Percentiles rank a stretch among this genome's conserved stretches.
phyloP scores from a whole-genome alignment of 2,797 vertebrate species.

The Gymnoscopelus braueri region DNA sequence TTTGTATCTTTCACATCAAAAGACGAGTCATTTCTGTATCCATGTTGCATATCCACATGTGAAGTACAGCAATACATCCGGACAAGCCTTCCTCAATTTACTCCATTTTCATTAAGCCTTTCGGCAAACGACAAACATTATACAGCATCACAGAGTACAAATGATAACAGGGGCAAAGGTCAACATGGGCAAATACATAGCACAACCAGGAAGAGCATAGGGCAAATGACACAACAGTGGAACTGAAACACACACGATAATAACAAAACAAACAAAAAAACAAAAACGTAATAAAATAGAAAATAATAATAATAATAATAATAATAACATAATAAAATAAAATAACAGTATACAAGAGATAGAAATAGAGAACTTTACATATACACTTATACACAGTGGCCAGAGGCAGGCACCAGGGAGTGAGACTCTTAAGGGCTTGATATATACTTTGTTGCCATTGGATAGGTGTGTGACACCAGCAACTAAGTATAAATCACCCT shows the following conservation, averaged over 20 bases:
- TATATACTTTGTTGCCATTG: too few relatives aligned
- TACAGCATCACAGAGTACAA: constrained; percentile 79
- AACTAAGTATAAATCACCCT: constrained; percentile 1
- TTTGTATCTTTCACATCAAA: constrained; percentile 71
- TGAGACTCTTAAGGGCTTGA: constrained; percentile 64
- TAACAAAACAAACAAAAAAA: constrained; percentile 65
- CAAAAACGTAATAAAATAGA: constrained; percentile 76
- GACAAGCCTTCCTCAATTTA: constrained; percentile 55
- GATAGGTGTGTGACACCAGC: too few relatives aligned
- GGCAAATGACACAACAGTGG: constrained; percentile 72
- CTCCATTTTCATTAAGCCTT: constrained; percentile 66
- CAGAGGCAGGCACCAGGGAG: constrained; percentile 83
- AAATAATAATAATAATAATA: constrained; percentile 54
- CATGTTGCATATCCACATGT: constrained; percentile 71
- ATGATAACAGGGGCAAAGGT: constrained; percentile 67
- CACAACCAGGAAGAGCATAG: constrained; percentile 76
- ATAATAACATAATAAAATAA: constrained; percentile 76
- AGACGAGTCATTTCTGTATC: constrained; percentile 59
- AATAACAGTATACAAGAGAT: constrained; percentile 83
- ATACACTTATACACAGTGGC: constrained; percentile 80
- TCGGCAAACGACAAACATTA: constrained; percentile 77
- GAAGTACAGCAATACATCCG: constrained; percentile 69
- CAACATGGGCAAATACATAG: constrained; percentile 75
- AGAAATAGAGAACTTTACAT: constrained; percentile 81
- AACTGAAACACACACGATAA: constrained; percentile 69